Percentiles rank a stretch among this genome's conserved stretches.
These are phyloP conservation scores for Agonopterix arenella DNA, from an alignment of 2,888 invertebrate genomes.

Conservation along the genomic window DNA sequence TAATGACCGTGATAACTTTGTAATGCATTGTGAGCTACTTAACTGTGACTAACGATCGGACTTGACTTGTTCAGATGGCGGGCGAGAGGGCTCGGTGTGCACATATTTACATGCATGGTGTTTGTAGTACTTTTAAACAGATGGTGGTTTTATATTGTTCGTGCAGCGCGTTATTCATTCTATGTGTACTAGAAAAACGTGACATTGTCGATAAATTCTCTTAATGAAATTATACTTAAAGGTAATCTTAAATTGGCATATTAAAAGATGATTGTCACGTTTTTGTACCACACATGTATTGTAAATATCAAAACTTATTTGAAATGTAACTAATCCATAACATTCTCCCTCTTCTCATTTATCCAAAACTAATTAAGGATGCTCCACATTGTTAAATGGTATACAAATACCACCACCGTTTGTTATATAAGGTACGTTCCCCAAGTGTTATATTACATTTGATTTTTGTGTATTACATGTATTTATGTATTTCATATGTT, in stretches of 20 bases:
- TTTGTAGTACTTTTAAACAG: slow-evolving; percentile 58
- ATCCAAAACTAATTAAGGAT: slow-evolving; percentile 76
- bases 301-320: slow-evolving; percentile 36
- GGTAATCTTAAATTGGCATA: neutral
- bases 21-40: slow-evolving; percentile 41
- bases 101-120: slow-evolving; percentile 61
- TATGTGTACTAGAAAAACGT: slow-evolving; percentile 47
- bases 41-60: slow-evolving; percentile 48
- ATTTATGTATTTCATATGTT: slow-evolving; percentile 61
- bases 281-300: slow-evolving; percentile 41
- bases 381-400: slow-evolving; percentile 73
- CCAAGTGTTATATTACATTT: slow-evolving; percentile 40
- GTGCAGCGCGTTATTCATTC: slow-evolving; percentile 32
- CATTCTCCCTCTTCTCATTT: slow-evolving; percentile 75
- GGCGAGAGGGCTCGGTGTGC: slow-evolving; percentile 45
- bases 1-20: slow-evolving; percentile 39
- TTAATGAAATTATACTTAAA: too few species aligned
- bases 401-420: slow-evolving; percentile 69
- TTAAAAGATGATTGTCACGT: slow-evolving; percentile 25
- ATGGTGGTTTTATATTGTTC: slow-evolving; percentile 54
- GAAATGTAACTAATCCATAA: slow-evolving; percentile 75
- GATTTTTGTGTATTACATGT: slow-evolving; percentile 37
- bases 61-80: slow-evolving; percentile 22
- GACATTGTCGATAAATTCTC: slow-evolving; percentile 8
- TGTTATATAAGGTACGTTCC: slow-evolving; percentile 71